Base-by-base conservation (phyloP, 2,888 invertebrate species). In the Amiota minor region DNA sequence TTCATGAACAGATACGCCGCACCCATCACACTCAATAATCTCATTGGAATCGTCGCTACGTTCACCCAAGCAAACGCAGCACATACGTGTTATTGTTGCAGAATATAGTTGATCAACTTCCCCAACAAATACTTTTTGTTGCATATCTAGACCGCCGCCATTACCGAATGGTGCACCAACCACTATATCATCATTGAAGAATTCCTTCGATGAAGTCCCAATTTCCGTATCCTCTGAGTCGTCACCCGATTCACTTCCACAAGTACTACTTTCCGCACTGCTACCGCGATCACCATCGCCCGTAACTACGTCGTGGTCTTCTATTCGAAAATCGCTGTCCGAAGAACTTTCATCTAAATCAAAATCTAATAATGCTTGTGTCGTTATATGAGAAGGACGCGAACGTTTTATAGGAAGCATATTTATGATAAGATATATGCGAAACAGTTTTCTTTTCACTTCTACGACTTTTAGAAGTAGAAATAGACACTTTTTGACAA, bases 1-100 rank as follows among this genome's bases (percentile, higher is more conserved):
- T 93, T 98, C 98, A 90, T 98, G 98, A 4, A 98, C 98, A 59
- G 97, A 96, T 8, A 98, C 96, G 2, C 97, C 97, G 90, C 98
- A 98, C 23, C 96, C 95, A 91, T 98, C 98, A 90, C 98, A 98
- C 90, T 98, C 98, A 0, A 98, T 96, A 81, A 98, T 97, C 90
- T 98, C 98, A 91, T 98, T 98, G 72, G 95, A 93, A 82, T 96
- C 96, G 90, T 97, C 97, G 90, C 97, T 97, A 81, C 95, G 93
- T 80, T 98, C 98, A 0, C 98, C 97, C 71, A 98, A 91, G 87
- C 98, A 98, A 1, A 97, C 97, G 83, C 96, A 95, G 88, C 98
- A 98, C 78, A 98, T 96, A 68, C 96, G 90, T 81, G 97, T 92
- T 88, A 94, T 93, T 0, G 93, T 92, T 75, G 93, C 81, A 65